Conservation (phyloP, 1,140 invertebrate species). For the Camponotus pennsylvanicus region DNA sequence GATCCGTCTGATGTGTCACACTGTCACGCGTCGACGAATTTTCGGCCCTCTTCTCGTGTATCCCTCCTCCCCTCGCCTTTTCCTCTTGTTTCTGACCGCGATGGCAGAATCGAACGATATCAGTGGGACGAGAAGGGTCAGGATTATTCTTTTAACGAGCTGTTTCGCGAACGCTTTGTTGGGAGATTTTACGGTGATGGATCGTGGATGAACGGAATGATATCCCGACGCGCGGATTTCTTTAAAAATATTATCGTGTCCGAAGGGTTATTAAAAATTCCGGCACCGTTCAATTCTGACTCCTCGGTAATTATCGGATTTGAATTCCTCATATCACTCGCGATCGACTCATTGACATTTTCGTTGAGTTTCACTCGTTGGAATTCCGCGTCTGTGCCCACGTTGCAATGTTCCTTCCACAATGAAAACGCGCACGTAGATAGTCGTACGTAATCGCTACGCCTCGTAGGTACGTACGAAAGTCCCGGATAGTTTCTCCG, state of each 20-base stretch:
- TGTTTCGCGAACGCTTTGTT: constrained; percentile 41
- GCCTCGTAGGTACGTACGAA: constrained; percentile 43
- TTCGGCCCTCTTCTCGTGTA: constrained; percentile 5
- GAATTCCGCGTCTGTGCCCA: constrained; percentile 75
- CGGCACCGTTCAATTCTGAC: background rate
- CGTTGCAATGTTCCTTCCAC: constrained; percentile 67
- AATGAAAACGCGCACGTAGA: constrained; percentile 69
- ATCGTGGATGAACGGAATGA: constrained; percentile 25
- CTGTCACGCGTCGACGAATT: constrained; percentile 59
- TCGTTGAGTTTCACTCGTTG: constrained; percentile 75
- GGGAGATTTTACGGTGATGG: constrained; percentile 17
- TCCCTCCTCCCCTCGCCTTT: background rate
- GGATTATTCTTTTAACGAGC: constrained; percentile 52
- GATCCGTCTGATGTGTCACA: constrained; percentile 59
- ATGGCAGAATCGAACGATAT: background rate
- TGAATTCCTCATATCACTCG: constrained; percentile 72
- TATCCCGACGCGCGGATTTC: constrained; percentile 32
- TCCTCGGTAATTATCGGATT: constrained; percentile 70
- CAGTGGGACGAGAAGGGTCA: background rate
- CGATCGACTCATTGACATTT: constrained; percentile 76
- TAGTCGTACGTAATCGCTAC: constrained; percentile 48
- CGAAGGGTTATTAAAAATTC: constrained; percentile 55
- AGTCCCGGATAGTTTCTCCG: constrained; percentile 48
- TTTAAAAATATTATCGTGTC: constrained; percentile 17
- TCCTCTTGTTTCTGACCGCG: background rate